Conservation (phyloP, 1,140 invertebrate genomes). For the Pararge aegeria region DNA sequence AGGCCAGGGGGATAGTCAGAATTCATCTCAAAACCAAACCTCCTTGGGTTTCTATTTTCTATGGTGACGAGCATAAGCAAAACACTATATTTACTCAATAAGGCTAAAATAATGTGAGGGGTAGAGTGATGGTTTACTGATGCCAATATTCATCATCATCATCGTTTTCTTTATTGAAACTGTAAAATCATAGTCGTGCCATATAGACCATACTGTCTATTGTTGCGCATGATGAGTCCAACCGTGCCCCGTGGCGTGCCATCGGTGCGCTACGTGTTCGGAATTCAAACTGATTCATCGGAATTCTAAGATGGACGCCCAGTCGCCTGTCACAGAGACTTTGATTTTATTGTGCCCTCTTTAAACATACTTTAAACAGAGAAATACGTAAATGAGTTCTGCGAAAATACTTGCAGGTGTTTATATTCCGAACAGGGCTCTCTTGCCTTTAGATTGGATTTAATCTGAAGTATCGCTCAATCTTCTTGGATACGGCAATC, state of each 20-base stretch:
- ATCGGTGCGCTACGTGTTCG: conserved; percentile 50
- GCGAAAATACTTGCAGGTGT: conserved; percentile 23
- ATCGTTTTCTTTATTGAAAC: no score
- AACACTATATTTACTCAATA: no score
- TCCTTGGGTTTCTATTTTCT: no score
- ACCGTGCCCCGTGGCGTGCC: conserved; percentile 17
- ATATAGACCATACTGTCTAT: conserved; percentile 11
- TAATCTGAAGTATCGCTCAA: neutral
- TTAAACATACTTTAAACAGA: conserved; percentile 26
- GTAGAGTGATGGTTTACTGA: no score
- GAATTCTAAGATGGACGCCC: conserved; percentile 59
- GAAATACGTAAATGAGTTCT: conserved; percentile 41
- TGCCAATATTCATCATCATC: no score
- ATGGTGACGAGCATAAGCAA: no score
- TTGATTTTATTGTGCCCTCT: conserved; percentile 35
- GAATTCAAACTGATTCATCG: conserved; percentile 67
- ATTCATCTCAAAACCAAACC: no score
- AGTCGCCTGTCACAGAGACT: conserved; percentile 40
- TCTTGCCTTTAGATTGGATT: neutral
- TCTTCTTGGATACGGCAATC: neutral
- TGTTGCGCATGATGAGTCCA: conserved; percentile 10
- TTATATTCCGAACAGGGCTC: conserved; percentile 23
- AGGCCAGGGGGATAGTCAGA: no score
- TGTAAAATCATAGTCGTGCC: neutral
- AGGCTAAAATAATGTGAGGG: no score